Evolutionary conservation across 1,140 invertebrate species (phyloP).

Genomic region (Stenopsyche tienmushanensis): DNA sequence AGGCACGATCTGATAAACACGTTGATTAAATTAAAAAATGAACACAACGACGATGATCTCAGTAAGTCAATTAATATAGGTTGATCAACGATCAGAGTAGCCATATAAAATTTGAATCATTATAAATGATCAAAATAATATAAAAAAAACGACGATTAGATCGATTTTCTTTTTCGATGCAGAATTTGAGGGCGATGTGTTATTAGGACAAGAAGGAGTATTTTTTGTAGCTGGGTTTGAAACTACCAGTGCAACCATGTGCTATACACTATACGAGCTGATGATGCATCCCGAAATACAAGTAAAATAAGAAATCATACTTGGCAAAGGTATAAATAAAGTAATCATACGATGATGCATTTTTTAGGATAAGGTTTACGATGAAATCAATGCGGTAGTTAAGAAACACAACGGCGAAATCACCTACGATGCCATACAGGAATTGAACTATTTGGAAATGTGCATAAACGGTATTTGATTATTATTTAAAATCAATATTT

Average conservation of each 20-base stretch:
- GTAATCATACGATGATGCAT: not conserved
- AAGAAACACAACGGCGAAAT: conserved; percentile 52
- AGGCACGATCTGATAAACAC: conserved; percentile 46
- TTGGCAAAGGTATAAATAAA: not conserved
- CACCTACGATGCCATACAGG: conserved; percentile 59
- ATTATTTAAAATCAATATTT: no score
- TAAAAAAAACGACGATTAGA: not conserved
- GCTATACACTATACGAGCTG: not conserved
- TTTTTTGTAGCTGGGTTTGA: not conserved
- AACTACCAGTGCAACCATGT: not conserved
- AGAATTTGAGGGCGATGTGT: not conserved
- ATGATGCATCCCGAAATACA: not conserved
- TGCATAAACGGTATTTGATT: conserved; percentile 50
- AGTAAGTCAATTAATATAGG: not conserved
- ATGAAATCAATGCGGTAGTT: conserved; percentile 52
- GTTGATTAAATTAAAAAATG: conserved; percentile 44
- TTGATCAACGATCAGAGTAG: no score
- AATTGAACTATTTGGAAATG: conserved; percentile 60
- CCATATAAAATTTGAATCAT: no score
- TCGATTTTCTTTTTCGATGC: not conserved
- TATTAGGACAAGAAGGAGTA: not conserved
- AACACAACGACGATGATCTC: not conserved
- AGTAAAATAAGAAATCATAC: not conserved
- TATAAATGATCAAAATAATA: not conserved
- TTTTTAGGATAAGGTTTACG: conserved; percentile 51